Conservation (phyloP, 2,113 vertebrate species). For the Amphilophus citrinellus region DNA sequence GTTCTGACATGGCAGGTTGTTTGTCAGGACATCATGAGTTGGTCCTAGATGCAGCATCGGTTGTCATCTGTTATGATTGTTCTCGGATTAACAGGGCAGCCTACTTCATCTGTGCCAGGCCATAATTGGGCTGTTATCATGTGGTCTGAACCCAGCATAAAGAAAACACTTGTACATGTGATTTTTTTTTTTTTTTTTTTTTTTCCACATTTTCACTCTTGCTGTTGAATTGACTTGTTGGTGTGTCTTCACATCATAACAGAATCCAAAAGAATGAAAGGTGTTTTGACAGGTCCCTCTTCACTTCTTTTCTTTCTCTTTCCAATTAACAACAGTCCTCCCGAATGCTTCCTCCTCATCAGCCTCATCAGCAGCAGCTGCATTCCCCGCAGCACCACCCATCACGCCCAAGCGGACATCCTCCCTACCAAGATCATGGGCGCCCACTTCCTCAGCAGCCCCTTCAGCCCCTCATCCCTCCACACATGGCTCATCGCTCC, state of each 20-base stretch:
- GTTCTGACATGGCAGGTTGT: background rate
- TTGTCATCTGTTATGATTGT: background rate
- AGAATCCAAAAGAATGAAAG: slow-evolving; percentile 22
- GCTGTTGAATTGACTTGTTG: slow-evolving; percentile 40
- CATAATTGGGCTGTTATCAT: background rate
- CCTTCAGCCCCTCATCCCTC: slow-evolving; percentile 89
- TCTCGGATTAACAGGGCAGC: background rate
- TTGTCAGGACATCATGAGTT: background rate
- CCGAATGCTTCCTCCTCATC: slow-evolving; percentile 85
- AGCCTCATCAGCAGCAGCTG: slow-evolving; percentile 81
- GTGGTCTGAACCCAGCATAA: background rate
- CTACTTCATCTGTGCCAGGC: background rate
- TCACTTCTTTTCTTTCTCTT: slow-evolving; percentile 55
- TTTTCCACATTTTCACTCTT: background rate
- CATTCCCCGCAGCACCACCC: slow-evolving; percentile 87
- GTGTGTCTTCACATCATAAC: slow-evolving; percentile 29
- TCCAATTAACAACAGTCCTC: slow-evolving; percentile 83
- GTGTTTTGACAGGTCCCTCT: slow-evolving; percentile 49
- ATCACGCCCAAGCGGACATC: slow-evolving; percentile 78
- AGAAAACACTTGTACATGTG: background rate
- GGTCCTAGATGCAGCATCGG: background rate
- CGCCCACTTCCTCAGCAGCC: slow-evolving; percentile 82
- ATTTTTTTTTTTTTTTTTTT: background rate
- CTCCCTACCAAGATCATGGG: slow-evolving; percentile 88
- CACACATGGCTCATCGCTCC: slow-evolving; percentile 90